Conservation (phyloP, 1,140 invertebrate species). For the Solenopsis invicta region DNA sequence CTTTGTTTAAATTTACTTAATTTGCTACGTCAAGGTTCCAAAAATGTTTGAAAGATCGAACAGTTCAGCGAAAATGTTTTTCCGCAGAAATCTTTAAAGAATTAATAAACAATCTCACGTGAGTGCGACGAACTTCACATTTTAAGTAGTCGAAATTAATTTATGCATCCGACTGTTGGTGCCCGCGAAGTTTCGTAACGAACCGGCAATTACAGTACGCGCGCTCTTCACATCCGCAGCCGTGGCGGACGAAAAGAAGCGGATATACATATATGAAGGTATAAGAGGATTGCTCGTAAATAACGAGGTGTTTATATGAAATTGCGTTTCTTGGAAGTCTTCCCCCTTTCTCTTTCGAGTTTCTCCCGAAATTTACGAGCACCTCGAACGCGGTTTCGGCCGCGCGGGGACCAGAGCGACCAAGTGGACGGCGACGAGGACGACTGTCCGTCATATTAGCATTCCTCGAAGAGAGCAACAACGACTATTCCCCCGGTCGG, state of each 20-base stretch:
- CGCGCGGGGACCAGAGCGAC: slow-evolving; percentile 20
- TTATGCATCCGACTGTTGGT: neutral
- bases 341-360: slow-evolving; percentile 61
- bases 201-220: neutral
- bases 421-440: slow-evolving; percentile 30
- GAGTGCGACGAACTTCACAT: neutral
- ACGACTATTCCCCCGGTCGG: slow-evolving; percentile 56
- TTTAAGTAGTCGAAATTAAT: slow-evolving; percentile 3
- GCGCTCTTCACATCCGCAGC: neutral
- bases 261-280: slow-evolving; percentile 10
- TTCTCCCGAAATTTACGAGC: slow-evolving; percentile 76
- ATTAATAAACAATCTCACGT: too few relatives aligned
- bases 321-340: slow-evolving; percentile 75
- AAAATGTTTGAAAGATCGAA: neutral
- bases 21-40: neutral
- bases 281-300: slow-evolving; percentile 74
- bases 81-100: neutral
- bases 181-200: slow-evolving; percentile 27
- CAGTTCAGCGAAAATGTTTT: neutral
- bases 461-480: slow-evolving; percentile 70
- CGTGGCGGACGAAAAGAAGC: neutral
- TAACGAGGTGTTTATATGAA: slow-evolving; percentile 76
- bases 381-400: slow-evolving; percentile 57
- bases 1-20: neutral
- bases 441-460: slow-evolving; percentile 70